Base-by-base conservation (phyloP, 2,797 vertebrate species). In the Poeciliopsis infans region DNA sequence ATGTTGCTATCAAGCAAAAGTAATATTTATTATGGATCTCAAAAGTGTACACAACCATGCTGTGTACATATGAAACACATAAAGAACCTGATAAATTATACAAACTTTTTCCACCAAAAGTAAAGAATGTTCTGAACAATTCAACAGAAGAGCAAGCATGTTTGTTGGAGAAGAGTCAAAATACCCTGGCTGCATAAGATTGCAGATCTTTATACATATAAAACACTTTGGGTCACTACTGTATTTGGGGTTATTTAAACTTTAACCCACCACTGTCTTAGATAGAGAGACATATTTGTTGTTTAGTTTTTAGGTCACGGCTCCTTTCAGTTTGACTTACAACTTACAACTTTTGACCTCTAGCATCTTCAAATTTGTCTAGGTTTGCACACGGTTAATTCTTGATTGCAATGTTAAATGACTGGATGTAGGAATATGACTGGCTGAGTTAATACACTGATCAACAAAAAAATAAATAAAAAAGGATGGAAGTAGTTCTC, bases 331-430 rank as follows among this genome's bases (percentile, higher is more conserved):
- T 68, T 41, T 68, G 36, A 25, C 39, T 68, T 68, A 68, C 18
- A 68, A 11, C 20, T 68, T 43, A 31, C 31, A 31, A 31, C 12
- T 41, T 43, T 41, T 68, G 36, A n/a, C 66, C 12, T 15, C 10
- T 5, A 25, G 41, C 36, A 41, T 61, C 13, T 33, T 61, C 31
- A 61, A 15, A 15, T 31, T 1, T 18, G 6, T 61, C 28, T 16
- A 3, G 20, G 28, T 57, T 28, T 83, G 75, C 2, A 28, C 74
- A 57, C 69, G 75, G 74, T 82, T 70, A 80, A 72, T 82, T 74
- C 80, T 72, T 89, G 84, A 85, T 85, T 73, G 71, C 2, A 15
- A 15, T 77, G 75, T 80, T 53, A 76, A 43, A 36, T 61, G 75
- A 72, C 47, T 47, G 79, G 47, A 72, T 36, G 46, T 66, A 0